These are phyloP conservation scores for Amblyjoppa proteus DNA, from an alignment of 2,888 invertebrate species.

Conservation along the genomic window DNA sequence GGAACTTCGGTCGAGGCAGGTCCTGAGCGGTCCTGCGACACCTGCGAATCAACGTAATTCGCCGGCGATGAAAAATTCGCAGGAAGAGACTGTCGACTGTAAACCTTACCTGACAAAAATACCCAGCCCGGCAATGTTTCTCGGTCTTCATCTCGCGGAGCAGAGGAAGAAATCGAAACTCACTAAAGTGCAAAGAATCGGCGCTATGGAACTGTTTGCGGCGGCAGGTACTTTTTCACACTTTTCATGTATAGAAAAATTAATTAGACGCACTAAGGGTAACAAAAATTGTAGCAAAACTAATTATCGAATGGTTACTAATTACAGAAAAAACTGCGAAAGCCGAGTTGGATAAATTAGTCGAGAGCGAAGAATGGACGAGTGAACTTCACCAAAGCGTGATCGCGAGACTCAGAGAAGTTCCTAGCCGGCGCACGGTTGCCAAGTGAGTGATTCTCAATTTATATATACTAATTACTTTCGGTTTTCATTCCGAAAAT, in stretches of 20 bases:
- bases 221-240: conserved; percentile 46
- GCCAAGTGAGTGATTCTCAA: conserved; percentile 74
- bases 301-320: background rate
- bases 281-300: background rate
- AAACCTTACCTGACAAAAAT: background rate
- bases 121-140: conserved; percentile 40
- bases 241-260: background rate
- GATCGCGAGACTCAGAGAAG: conserved; percentile 69
- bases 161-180: conserved; percentile 21
- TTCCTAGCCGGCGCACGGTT: conserved; percentile 71
- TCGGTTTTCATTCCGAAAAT: too few relatives aligned
- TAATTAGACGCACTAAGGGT: background rate
- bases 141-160: conserved; percentile 25
- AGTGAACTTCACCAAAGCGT: conserved; percentile 72
- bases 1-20: conserved; percentile 63
- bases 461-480: background rate
- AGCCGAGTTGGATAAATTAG: conserved; percentile 73
- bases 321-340: conserved; percentile 75
- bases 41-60: background rate
- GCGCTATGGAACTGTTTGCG: conserved; percentile 34
- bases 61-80: background rate
- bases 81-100: background rate
- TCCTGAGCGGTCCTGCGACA: conserved; percentile 46
- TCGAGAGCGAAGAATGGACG: conserved; percentile 75
- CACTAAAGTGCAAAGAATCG: conserved; percentile 8